phyloP scores from a whole-genome alignment of 2,113 vertebrate genomes.

The Apodemus sylvaticus region DNA sequence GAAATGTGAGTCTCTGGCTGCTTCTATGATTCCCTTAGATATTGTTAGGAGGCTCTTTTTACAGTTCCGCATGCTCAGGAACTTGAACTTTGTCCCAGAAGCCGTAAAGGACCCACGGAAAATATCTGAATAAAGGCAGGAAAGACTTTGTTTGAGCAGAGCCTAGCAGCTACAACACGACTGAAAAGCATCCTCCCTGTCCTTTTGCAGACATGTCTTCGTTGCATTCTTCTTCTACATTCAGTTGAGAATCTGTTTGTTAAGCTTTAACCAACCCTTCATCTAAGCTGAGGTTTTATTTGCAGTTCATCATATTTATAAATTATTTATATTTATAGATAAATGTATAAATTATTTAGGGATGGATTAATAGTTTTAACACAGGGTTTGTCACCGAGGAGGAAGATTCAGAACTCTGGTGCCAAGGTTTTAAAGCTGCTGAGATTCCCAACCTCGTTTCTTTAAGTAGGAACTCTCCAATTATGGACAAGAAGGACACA shows the following conservation, averaged over 20 bases:
- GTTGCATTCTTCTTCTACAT: not conserved
- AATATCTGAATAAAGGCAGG: not conserved
- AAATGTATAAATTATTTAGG: not conserved
- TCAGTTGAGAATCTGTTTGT: not conserved
- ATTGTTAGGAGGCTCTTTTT: not conserved
- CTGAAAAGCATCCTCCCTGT: not conserved
- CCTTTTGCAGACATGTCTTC: not conserved
- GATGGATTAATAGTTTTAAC: not conserved
- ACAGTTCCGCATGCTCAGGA: not conserved
- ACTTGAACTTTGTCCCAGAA: not conserved
- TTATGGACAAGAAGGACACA: not conserved
- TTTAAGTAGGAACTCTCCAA: fast-evolving
- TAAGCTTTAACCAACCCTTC: not conserved
- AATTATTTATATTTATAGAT: not conserved
- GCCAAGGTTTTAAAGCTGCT: fast-evolving
- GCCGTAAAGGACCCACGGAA: not conserved
- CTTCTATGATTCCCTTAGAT: not conserved
- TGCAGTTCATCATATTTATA: not conserved
- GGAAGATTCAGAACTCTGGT: not conserved
- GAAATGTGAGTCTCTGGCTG: fast-evolving
- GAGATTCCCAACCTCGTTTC: not conserved
- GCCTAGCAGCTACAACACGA: not conserved
- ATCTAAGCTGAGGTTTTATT: not conserved
- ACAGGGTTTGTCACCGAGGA: not conserved
- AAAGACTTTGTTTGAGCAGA: slow-evolving; percentile 10